A percentile compares a stretch with the other conserved stretches of the same genome.
Evolutionary conservation across 2,113 vertebrate genomes (phyloP).

Genomic region (Ceyx melanurus): DNA sequence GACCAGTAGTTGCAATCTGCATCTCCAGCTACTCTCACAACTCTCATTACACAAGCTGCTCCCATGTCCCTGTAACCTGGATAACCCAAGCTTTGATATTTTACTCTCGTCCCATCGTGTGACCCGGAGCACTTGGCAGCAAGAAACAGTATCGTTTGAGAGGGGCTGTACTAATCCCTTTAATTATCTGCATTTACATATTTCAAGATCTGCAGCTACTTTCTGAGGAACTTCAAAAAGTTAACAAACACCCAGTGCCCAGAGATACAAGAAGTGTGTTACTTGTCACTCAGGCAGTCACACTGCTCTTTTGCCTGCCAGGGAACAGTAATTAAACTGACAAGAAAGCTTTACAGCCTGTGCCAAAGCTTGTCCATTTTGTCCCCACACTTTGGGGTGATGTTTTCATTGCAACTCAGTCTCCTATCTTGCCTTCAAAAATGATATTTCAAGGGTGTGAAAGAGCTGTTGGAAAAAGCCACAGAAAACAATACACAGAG

Average conservation of each 20-base stretch:
- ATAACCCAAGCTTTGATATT: not conserved
- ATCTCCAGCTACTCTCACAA: not conserved
- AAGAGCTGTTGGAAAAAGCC: constrained; percentile 58
- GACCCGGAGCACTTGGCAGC: not conserved
- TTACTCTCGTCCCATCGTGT: not conserved
- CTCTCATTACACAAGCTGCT: not conserved
- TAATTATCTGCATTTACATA: constrained; percentile 44
- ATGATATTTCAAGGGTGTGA: constrained; percentile 66
- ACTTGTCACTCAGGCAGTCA: constrained; percentile 61
- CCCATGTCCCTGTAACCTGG: not conserved
- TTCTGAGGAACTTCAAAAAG: constrained; percentile 47
- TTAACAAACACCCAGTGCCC: constrained; percentile 42
- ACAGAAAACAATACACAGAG: constrained; percentile 45
- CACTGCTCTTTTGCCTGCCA: constrained; percentile 55
- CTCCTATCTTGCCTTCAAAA: constrained; percentile 64
- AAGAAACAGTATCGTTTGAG: not conserved
- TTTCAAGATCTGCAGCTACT: constrained; percentile 40
- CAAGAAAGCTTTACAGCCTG: constrained; percentile 45
- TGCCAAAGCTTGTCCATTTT: constrained; percentile 51
- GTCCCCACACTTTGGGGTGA: constrained; percentile 60
- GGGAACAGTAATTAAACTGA: constrained; percentile 52
- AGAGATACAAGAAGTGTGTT: constrained; percentile 52
- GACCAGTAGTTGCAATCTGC: fast-evolving
- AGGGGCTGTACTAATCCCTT: not conserved
- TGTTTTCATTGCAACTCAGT: not conserved